Evolutionary conservation across 2,797 vertebrate species (phyloP).

Genomic region (Austrolebias charrua): DNA sequence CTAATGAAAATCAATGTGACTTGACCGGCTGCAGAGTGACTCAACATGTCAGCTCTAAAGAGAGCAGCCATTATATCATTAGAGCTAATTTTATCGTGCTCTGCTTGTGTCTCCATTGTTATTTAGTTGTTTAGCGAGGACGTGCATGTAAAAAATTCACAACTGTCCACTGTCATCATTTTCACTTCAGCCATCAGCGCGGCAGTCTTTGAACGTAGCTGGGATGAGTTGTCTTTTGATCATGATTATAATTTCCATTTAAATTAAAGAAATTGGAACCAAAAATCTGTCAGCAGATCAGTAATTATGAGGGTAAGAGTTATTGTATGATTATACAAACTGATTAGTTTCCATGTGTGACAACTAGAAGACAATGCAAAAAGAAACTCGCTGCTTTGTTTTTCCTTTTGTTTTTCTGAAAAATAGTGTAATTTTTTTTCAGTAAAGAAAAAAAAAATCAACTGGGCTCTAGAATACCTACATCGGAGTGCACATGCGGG

Average conservation of each 20-base stretch:
- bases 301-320: conserved; percentile 8
- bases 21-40: conserved; percentile 74
- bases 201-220: conserved; percentile 33
- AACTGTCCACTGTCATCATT: conserved; percentile 67
- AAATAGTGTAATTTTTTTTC: background rate
- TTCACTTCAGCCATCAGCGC: conserved; percentile 44
- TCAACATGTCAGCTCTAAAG: conserved; percentile 75
- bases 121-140: conserved; percentile 60
- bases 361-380: conserved; percentile 1
- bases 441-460: background rate
- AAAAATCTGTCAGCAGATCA: conserved; percentile 9
- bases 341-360: background rate
- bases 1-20: conserved; percentile 77
- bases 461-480: background rate
- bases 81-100: conserved; percentile 75
- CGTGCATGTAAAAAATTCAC: conserved; percentile 59
- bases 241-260: conserved; percentile 27
- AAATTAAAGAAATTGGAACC: conserved; percentile 21
- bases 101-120: conserved; percentile 70
- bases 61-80: conserved; percentile 76
- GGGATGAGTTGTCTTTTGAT: conserved; percentile 10
- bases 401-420: too few species aligned
- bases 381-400: background rate
- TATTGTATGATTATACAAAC: conserved; percentile 1
- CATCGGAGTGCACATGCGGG: too few species aligned